Percentiles rank a stretch among this genome's conserved stretches.
phyloP scores from a whole-genome alignment of 2,797 vertebrate genomes.

The Myotis findleyi region DNA sequence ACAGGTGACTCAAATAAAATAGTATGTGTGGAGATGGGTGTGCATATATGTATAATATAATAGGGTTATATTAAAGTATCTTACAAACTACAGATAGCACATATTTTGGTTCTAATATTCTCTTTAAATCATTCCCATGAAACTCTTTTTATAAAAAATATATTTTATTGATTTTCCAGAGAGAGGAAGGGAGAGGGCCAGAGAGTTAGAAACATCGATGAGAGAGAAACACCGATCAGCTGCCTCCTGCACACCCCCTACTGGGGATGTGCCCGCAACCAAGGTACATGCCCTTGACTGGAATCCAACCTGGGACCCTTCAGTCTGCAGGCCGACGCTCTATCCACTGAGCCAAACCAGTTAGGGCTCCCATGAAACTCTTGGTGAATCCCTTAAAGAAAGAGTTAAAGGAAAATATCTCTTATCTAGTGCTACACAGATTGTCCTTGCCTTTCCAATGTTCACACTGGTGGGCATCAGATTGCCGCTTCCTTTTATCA shows the following conservation, averaged over 20 bases:
- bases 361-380: not conserved
- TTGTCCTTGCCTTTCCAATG: not conserved
- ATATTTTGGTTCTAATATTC: not conserved
- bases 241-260: too few relatives aligned
- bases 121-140: not conserved
- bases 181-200: too few relatives aligned
- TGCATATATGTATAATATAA: not conserved
- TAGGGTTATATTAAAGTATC: conserved; percentile 7
- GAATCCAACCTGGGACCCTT: too few relatives aligned
- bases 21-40: not conserved
- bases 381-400: conserved; percentile 31
- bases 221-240: too few relatives aligned
- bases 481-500: conserved; percentile 20
- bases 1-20: not conserved
- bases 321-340: too few relatives aligned
- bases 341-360: too few relatives aligned
- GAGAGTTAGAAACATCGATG: too few relatives aligned
- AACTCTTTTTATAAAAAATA: not conserved
- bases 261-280: too few relatives aligned
- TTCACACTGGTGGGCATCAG: not conserved
- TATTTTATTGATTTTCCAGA: too few relatives aligned
- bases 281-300: too few relatives aligned
- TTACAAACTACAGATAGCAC: not conserved
- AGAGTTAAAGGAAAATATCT: not conserved
- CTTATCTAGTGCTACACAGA: not conserved